Evolutionary conservation across 2,113 vertebrate genomes (phyloP).

Genomic region (Caloenas nicobarica): DNA sequence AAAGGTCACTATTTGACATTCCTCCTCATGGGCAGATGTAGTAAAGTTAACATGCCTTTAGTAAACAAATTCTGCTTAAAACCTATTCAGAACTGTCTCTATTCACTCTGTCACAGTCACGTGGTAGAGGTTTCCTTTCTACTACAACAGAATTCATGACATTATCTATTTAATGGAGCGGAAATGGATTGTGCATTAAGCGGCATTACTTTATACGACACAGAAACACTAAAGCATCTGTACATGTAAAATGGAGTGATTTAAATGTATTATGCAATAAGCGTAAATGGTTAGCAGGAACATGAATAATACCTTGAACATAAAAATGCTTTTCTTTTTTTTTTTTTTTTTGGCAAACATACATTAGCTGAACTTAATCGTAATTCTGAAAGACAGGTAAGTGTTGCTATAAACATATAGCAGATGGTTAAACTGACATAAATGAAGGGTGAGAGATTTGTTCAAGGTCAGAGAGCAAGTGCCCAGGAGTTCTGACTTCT

Average conservation of each 20-base stretch:
- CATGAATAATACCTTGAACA: not conserved
- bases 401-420: conserved; percentile 9
- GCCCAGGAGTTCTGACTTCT: conserved; percentile 5
- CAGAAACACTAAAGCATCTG: not conserved
- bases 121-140: not conserved
- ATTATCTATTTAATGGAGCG: conserved; percentile 13
- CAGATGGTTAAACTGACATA: conserved; percentile 50
- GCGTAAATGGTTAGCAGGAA: not conserved
- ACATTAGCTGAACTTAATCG: not conserved
- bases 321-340: not conserved
- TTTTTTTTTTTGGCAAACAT: not conserved
- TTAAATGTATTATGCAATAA: not conserved
- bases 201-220: not conserved
- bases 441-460: conserved; percentile 35
- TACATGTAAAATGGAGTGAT: not conserved
- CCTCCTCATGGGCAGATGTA: not conserved
- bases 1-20: conserved; percentile 20
- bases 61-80: conserved; percentile 25
- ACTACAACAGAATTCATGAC: not conserved
- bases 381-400: conserved; percentile 54
- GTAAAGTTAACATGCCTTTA: not conserved
- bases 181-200: not conserved
- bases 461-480: conserved; percentile 57
- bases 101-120: not conserved
- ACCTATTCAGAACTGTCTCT: not conserved